These are phyloP conservation scores for Channa striata DNA, from an alignment of 2,797 vertebrate genomes.

Conservation along the genomic window DNA sequence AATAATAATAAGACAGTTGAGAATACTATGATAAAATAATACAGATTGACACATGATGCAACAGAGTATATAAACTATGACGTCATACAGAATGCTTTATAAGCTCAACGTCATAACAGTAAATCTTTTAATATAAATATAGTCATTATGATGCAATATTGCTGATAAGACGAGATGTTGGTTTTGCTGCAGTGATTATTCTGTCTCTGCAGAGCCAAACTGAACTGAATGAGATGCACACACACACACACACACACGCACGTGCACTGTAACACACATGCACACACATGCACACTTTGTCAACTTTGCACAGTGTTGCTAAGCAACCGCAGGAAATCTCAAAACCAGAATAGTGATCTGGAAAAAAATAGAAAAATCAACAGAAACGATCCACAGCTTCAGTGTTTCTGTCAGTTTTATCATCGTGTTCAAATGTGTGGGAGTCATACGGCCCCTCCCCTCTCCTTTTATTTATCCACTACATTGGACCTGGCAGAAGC, in stretches of 20 bases:
- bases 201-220: conserved; percentile 15
- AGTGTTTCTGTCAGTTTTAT: conserved; percentile 24
- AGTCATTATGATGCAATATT: conserved; percentile 9
- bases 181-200: conserved; percentile 15
- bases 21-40: too few relatives aligned
- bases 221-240: conserved; percentile 5
- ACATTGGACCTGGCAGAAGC: too few relatives aligned
- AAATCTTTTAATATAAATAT: neutral
- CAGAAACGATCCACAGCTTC: conserved; percentile 24
- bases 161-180: neutral
- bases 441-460: neutral
- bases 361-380: conserved; percentile 14
- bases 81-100: too few relatives aligned
- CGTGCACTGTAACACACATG: too few relatives aligned
- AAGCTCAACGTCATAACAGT: too few relatives aligned
- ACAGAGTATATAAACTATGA: too few relatives aligned
- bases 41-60: too few relatives aligned
- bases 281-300: conserved; percentile 32
- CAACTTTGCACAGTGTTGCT: conserved; percentile 67
- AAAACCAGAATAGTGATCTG: conserved; percentile 48
- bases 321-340: conserved; percentile 64
- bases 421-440: neutral
- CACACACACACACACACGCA: conserved; percentile 10
- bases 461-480: too few relatives aligned
- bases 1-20: too few relatives aligned